Evolutionary conservation across 2,797 vertebrate genomes (phyloP).

Genomic region (Artibeus lituratus): DNA sequence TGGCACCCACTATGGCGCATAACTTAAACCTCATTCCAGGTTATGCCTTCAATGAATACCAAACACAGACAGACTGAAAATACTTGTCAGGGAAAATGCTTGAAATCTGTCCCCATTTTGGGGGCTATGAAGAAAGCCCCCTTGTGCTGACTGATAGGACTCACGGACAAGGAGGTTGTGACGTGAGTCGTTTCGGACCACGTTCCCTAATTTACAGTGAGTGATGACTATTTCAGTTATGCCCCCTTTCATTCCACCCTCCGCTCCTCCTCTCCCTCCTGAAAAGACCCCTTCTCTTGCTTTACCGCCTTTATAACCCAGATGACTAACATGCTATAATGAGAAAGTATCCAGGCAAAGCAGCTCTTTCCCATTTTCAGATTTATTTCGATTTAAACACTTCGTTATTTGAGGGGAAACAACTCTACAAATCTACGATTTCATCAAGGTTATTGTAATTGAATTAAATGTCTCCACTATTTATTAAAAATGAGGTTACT

Average conservation of each 20-base stretch:
- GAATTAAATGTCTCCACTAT: neutral
- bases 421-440: neutral
- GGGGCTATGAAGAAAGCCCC: neutral
- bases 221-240: neutral
- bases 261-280: neutral
- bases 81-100: slow-evolving; percentile 5
- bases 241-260: neutral
- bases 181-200: accelerated
- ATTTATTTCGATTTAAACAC: neutral
- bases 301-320: neutral
- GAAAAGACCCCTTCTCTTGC: neutral
- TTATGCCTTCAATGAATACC: slow-evolving; percentile 17
- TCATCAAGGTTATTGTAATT: neutral
- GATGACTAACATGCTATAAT: neutral
- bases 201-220: neutral
- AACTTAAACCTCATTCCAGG: neutral
- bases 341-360: neutral
- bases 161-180: neutral
- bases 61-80: neutral
- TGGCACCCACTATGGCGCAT: neutral
- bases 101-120: slow-evolving; percentile 6
- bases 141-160: neutral
- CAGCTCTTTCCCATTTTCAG: neutral
- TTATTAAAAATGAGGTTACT: neutral
- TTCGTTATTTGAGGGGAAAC: neutral